phyloP scores from a whole-genome alignment of 2,888 invertebrate species.

The Acanthosepion lycidas region DNA sequence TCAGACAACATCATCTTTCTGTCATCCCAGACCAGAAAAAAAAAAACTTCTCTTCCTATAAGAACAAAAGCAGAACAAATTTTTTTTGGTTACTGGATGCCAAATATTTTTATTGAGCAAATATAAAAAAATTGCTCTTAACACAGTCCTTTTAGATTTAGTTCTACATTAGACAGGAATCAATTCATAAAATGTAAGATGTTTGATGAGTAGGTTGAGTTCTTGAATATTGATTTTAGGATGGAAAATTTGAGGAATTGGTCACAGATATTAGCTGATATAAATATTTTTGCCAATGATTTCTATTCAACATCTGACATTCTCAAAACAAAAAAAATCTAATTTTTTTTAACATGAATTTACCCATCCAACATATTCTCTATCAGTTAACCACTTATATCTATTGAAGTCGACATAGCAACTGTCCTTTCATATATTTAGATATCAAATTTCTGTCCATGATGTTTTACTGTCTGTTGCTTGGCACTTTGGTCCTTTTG shows the following conservation, averaged over 20 bases:
- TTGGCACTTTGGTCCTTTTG: background rate
- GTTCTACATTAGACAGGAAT: no score
- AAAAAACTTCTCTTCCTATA: no score
- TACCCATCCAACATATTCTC: background rate
- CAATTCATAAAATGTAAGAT: background rate
- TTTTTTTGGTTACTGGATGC: no score
- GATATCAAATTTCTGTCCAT: background rate
- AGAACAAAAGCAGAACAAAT: no score
- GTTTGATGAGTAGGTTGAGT: background rate
- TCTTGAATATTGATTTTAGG: background rate
- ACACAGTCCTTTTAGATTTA: no score
- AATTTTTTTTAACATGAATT: background rate
- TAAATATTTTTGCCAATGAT: background rate
- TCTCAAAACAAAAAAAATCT: background rate
- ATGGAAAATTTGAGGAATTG: background rate
- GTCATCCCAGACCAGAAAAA: no score
- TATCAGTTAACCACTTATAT: background rate
- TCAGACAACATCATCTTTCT: no score
- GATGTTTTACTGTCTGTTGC: background rate
- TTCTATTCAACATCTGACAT: background rate
- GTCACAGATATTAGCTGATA: background rate
- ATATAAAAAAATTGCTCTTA: no score
- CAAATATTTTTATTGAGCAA: no score
- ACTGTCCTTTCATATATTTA: background rate
- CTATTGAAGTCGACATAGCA: background rate